Percentiles rank a stretch among this genome's conserved stretches.
phyloP scores from a whole-genome alignment of 2,113 vertebrate genomes.

The Rousettus leschenaultii region DNA sequence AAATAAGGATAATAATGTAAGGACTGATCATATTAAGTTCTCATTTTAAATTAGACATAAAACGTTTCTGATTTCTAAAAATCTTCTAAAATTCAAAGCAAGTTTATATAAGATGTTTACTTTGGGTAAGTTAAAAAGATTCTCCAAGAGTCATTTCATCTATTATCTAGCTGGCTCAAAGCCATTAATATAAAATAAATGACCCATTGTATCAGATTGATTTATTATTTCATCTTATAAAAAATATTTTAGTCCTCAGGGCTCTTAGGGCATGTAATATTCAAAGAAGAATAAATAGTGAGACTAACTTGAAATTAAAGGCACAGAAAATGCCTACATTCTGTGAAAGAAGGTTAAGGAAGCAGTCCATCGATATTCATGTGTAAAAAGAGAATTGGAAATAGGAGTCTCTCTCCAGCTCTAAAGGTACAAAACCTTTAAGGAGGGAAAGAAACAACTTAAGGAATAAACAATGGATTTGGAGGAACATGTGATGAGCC shows the following conservation, averaged over 20 bases:
- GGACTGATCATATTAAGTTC: neutral
- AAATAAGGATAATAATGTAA: neutral
- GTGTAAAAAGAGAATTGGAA: neutral
- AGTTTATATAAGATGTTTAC: conserved; percentile 42
- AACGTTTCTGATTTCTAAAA: conserved; percentile 28
- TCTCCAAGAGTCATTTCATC: conserved; percentile 27
- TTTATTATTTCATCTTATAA: conserved; percentile 64
- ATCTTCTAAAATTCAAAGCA: conserved; percentile 11
- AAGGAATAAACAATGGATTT: neutral
- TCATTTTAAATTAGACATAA: conserved; percentile 23
- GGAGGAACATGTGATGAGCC: neutral
- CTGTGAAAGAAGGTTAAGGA: conserved; percentile 29
- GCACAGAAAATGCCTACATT: conserved; percentile 24
- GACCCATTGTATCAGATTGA: conserved; percentile 36
- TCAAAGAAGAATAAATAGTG: conserved; percentile 45
- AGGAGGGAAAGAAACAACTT: neutral
- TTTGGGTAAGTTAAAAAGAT: conserved; percentile 34
- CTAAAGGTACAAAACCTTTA: neutral
- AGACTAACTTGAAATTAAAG: conserved; percentile 57
- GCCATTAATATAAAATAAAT: conserved; percentile 63
- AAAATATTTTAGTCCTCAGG: conserved; percentile 15
- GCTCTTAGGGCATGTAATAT: conserved; percentile 33
- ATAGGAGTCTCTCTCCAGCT: neutral
- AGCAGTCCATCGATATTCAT: neutral
- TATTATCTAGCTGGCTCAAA: conserved; percentile 46